A percentile compares a stretch with the other conserved stretches of the same genome.
These are phyloP conservation scores for Papilio polyxenes DNA, from an alignment of 1,140 invertebrate species.

Conservation along the genomic window DNA sequence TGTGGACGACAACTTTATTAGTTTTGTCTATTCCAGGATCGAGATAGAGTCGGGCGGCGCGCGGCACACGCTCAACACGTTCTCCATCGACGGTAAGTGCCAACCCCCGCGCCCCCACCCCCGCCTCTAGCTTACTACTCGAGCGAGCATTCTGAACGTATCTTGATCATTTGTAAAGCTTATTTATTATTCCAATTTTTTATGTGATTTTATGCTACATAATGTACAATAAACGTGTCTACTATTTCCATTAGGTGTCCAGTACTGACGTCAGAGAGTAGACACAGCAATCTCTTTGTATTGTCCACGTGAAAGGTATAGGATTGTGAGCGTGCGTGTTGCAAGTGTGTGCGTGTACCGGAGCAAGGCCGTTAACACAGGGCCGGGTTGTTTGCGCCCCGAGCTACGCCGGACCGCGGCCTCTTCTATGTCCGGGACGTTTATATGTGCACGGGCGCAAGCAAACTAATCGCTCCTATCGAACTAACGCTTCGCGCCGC, in stretches of 20 bases:
- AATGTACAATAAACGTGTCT: conserved; percentile 60
- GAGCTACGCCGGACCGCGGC: conserved; percentile 22
- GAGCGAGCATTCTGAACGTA: conserved; percentile 24
- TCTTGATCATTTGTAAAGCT: conserved; percentile 18
- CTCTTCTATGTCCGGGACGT: not conserved
- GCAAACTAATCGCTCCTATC: conserved; percentile 22
- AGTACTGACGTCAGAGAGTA: conserved; percentile 79
- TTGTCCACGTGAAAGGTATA: conserved; percentile 79
- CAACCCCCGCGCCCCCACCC: not conserved
- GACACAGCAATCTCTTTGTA: conserved; percentile 77
- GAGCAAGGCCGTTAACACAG: conserved; percentile 53
- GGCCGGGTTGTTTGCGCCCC: conserved; percentile 47
- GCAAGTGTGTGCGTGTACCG: conserved; percentile 73
- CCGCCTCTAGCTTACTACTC: conserved; percentile 37
- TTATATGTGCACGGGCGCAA: not conserved
- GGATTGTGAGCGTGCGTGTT: conserved; percentile 78
- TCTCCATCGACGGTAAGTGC: conserved; percentile 73
- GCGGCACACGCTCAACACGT: conserved; percentile 67
- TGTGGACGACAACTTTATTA: conserved; percentile 1
- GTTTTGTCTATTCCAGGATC: conserved; percentile 79
- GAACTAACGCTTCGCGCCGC: conserved; percentile 70
- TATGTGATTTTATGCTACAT: conserved; percentile 28
- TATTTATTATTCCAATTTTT: conserved; percentile 22
- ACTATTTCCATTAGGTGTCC: conserved; percentile 78
- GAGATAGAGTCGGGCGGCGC: conserved; percentile 83